Percentiles rank a stretch among this genome's conserved stretches.
These are phyloP conservation scores for Girardia tigrina DNA, from an alignment of 2,888 invertebrate genomes.

Conservation along the genomic window DNA sequence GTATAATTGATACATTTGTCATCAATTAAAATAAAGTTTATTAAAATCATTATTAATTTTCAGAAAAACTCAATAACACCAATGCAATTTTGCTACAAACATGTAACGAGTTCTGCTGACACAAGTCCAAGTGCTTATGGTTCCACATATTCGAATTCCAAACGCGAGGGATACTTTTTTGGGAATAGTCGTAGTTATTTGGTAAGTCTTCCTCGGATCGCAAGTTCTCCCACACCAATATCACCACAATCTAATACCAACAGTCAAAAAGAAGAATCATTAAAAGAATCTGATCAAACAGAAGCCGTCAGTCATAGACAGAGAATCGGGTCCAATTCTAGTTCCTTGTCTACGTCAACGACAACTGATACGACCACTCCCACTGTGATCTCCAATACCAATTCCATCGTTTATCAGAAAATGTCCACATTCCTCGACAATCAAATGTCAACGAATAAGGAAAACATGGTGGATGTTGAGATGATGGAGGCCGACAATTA, in stretches of 20 bases:
- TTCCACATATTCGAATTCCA: neutral
- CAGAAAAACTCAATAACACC: neutral
- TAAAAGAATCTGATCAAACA: conserved; percentile 1
- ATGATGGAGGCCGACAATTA: neutral
- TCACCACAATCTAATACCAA: neutral
- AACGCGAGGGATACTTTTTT: conserved; percentile 29
- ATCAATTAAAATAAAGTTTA: neutral
- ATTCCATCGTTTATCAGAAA: conserved; percentile 11
- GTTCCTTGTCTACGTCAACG: neutral
- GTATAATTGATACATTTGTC: neutral
- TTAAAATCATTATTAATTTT: too few species aligned
- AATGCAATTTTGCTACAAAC: conserved; percentile 4
- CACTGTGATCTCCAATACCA: conserved; percentile 3
- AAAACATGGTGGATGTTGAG: conserved; percentile 8
- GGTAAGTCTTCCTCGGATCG: conserved; percentile 33
- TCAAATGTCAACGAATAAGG: conserved; percentile 17
- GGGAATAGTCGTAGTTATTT: conserved; percentile 32
- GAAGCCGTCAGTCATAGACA: neutral
- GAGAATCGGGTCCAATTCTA: neutral
- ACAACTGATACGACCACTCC: neutral
- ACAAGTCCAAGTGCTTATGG: conserved; percentile 12
- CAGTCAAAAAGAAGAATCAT: neutral
- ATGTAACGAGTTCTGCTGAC: neutral
- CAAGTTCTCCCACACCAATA: conserved; percentile 27
- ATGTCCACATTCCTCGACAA: neutral